A percentile compares a stretch with the other conserved stretches of the same genome.
These are phyloP conservation scores for Bombycilla garrulus DNA, from an alignment of 2,113 vertebrate species.

Conservation along the genomic window DNA sequence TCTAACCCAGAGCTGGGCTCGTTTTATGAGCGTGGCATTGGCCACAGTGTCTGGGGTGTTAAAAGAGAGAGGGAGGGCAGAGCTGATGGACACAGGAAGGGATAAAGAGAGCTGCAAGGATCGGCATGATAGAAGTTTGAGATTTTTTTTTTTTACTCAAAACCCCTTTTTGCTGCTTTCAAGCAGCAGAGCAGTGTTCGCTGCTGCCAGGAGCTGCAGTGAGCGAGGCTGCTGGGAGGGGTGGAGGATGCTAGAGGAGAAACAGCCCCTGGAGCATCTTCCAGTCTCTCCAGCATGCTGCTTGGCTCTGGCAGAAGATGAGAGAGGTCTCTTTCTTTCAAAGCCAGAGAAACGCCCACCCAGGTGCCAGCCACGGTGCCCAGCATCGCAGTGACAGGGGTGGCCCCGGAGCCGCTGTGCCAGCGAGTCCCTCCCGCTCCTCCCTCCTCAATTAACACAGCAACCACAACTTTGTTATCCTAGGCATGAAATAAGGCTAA, in stretches of 20 bases:
- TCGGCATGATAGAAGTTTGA: rapidly evolving
- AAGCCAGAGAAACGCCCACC: not conserved
- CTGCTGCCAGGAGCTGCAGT: rapidly evolving
- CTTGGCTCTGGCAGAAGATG: not conserved
- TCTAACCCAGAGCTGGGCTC: not conserved
- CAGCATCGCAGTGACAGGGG: not conserved
- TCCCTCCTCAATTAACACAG: conserved; percentile 58
- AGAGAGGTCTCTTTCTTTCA: not conserved
- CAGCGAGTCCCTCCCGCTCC: not conserved
- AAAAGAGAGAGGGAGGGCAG: not conserved
- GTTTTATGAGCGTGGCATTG: rapidly evolving
- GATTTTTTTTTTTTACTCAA: not conserved
- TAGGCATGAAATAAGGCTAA: conserved; percentile 49
- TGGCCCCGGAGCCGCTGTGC: not conserved
- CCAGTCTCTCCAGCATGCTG: not conserved
- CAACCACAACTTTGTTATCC: conserved; percentile 47
- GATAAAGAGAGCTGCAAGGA: not conserved
- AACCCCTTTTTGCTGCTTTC: not conserved
- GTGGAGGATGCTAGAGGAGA: not conserved
- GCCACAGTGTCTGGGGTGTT: not conserved
- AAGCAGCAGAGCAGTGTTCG: not conserved
- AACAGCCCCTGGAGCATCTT: not conserved
- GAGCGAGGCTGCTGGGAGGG: not conserved
- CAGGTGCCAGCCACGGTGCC: not conserved
- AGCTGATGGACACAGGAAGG: not conserved